These are phyloP conservation scores for Lepidochrysops patricia DNA, from an alignment of 2,888 invertebrate genomes.

Conservation along the genomic window DNA sequence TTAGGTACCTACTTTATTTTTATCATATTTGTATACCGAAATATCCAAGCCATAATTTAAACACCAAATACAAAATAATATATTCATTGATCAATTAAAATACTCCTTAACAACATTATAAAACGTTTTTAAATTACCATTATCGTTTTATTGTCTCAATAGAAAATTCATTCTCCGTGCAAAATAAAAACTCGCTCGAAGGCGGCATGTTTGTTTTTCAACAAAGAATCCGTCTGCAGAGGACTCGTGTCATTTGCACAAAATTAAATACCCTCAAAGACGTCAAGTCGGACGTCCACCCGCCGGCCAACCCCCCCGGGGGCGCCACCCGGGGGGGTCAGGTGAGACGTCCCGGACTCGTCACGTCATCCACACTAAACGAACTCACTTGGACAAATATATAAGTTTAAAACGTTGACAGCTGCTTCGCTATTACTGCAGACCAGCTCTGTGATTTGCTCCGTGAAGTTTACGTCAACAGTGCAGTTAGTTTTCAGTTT, in stretches of 20 bases:
- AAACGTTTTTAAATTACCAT: too few relatives aligned
- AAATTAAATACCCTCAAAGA: conserved; percentile 66
- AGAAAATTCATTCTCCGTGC: background rate
- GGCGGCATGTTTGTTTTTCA: conserved; percentile 13
- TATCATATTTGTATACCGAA: too few relatives aligned
- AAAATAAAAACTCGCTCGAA: background rate
- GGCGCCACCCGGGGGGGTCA: conserved; percentile 17
- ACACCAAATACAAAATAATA: too few relatives aligned
- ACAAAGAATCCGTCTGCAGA: conserved; percentile 29
- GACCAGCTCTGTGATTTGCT: background rate
- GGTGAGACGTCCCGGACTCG: conserved; percentile 26
- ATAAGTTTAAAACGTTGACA: conserved; percentile 2
- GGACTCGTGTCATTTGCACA: conserved; percentile 61
- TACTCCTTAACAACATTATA: too few relatives aligned
- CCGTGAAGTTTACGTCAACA: background rate
- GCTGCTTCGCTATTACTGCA: background rate
- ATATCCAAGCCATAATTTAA: too few relatives aligned
- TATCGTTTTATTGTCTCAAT: background rate
- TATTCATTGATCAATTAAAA: too few relatives aligned
- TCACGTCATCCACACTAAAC: conserved; percentile 20
- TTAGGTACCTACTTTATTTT: too few relatives aligned
- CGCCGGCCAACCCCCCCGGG: conserved; percentile 27
- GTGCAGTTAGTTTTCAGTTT: too few relatives aligned
- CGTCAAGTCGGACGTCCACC: conserved; percentile 28
- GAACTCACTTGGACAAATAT: conserved; percentile 14